A percentile compares a stretch with the other conserved stretches of the same genome.
Evolutionary conservation across 2,113 vertebrate species (phyloP).

Genomic region (Mustela nigripes): DNA sequence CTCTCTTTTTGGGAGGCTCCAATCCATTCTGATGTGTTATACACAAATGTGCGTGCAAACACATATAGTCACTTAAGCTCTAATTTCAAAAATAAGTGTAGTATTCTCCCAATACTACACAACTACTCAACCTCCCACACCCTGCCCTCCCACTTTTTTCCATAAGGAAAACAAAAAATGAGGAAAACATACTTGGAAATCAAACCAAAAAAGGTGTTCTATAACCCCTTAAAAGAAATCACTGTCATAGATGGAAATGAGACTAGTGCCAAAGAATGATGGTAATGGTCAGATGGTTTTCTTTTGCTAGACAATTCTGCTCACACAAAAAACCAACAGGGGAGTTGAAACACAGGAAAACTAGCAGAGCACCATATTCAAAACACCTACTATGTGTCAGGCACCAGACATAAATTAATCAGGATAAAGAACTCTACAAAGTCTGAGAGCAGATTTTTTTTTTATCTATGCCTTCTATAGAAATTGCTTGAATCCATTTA

Average conservation of each 20-base stretch:
- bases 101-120: neutral
- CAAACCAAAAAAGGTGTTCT: neutral
- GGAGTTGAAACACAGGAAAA: neutral
- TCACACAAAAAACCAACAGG: neutral
- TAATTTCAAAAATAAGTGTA: conserved; percentile 38
- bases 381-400: conserved; percentile 49
- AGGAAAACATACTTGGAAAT: conserved; percentile 18
- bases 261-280: neutral
- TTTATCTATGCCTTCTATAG: neutral
- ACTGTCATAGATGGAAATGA: neutral
- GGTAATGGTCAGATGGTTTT: neutral
- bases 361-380: neutral
- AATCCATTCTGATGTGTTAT: neutral
- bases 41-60: neutral
- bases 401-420: neutral
- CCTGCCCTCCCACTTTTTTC: neutral
- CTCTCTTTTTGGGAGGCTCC: conserved; percentile 5
- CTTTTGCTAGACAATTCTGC: neutral
- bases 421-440: conserved; percentile 29
- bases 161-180: neutral
- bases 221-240: neutral
- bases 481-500: conserved; percentile 59
- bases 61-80: neutral
- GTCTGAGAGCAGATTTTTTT: neutral
- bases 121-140: neutral